Conservation (phyloP, 2,113 vertebrate genomes). For the Sander vitreus region DNA sequence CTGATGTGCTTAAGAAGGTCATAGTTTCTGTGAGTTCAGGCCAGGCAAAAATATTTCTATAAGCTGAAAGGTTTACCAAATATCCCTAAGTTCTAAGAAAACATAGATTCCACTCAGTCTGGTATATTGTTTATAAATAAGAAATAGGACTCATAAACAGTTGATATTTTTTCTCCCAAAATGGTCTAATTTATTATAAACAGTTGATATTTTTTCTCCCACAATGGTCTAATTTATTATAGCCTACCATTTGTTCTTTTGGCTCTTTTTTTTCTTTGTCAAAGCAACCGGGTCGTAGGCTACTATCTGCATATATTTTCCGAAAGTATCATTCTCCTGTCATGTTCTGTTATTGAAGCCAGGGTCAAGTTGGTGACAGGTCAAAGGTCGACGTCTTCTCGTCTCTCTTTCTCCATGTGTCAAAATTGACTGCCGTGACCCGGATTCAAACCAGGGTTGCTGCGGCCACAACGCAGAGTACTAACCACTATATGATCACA, state of each 20-base stretch:
- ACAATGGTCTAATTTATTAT: too few species aligned
- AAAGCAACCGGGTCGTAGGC: too few species aligned
- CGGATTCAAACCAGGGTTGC: conserved; percentile 89
- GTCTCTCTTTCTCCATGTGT: too few species aligned
- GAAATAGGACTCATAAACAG: not conserved
- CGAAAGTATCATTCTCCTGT: too few species aligned
- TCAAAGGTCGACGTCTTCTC: too few species aligned
- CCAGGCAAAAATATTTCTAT: not conserved
- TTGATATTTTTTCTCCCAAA: not conserved
- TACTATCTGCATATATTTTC: too few species aligned
- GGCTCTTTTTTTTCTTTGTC: too few species aligned
- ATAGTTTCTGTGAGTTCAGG: not conserved
- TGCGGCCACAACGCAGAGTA: conserved; percentile 89
- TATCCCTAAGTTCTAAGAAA: too few species aligned
- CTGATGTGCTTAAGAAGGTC: not conserved
- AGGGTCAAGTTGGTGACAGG: too few species aligned
- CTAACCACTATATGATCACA: conserved; percentile 88
- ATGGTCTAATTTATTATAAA: not conserved
- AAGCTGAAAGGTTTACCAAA: not conserved
- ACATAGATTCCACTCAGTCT: not conserved
- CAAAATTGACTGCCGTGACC: conserved; percentile 73
- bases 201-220: not conserved
- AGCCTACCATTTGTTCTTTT: too few species aligned
- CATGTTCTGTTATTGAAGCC: too few species aligned
- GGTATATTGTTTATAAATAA: not conserved